Evolutionary conservation across 2,888 invertebrate genomes (phyloP).

Genomic region (Netelia melanura): DNA sequence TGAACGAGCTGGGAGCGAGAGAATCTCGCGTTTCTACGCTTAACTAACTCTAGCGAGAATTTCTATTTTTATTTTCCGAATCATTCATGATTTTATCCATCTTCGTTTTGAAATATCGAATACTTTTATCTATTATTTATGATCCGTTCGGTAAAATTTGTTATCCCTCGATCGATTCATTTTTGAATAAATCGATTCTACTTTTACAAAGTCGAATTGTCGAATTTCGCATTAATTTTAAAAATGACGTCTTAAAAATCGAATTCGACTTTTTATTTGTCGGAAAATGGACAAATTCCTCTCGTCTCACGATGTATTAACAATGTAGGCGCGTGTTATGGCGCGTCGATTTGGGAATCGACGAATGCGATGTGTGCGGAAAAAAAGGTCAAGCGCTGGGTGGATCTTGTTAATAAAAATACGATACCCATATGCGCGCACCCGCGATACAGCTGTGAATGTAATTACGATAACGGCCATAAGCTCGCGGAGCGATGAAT

Average conservation of each 20-base stretch:
- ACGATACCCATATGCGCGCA: slow-evolving; percentile 75
- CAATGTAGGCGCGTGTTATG: not conserved
- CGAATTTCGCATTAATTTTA: too few relatives aligned
- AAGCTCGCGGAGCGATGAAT: slow-evolving; percentile 73
- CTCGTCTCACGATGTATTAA: not conserved
- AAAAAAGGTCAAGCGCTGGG: not conserved
- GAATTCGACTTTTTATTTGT: too few relatives aligned
- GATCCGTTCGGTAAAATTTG: too few relatives aligned
- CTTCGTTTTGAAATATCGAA: too few relatives aligned
- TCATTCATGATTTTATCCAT: too few relatives aligned
- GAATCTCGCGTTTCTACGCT: slow-evolving; percentile 1
- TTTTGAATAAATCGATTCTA: too few relatives aligned
- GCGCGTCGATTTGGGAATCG: not conserved
- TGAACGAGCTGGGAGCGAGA: slow-evolving; percentile 32
- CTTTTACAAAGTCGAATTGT: too few relatives aligned
- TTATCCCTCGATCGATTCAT: too few relatives aligned
- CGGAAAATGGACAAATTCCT: too few relatives aligned
- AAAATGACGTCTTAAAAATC: too few relatives aligned
- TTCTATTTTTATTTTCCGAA: slow-evolving; percentile 3
- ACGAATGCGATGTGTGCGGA: slow-evolving; percentile 12
- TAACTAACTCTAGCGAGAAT: slow-evolving; percentile 32
- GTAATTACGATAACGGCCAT: slow-evolving; percentile 79
- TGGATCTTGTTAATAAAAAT: slow-evolving; percentile 69
- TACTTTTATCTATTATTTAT: too few relatives aligned
- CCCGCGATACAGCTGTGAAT: slow-evolving; percentile 79